Percentiles rank a stretch among this genome's conserved stretches.
These are phyloP conservation scores for Euphydryas editha DNA, from an alignment of 2,888 invertebrate genomes.

Conservation along the genomic window DNA sequence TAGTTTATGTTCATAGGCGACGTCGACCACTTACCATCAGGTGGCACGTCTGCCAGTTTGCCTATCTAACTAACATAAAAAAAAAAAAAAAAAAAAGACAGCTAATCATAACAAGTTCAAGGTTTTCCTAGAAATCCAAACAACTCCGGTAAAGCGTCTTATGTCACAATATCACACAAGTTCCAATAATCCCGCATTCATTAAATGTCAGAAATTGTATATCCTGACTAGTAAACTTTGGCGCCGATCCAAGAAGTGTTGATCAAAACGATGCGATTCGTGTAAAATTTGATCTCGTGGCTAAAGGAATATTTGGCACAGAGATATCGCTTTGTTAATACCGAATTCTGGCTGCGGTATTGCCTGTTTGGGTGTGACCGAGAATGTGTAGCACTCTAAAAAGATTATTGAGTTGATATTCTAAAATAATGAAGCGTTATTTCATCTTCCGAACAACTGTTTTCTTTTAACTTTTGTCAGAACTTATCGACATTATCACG, in stretches of 20 bases:
- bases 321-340: not conserved
- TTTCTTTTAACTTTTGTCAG: too few species aligned
- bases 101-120: not conserved
- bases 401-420: too few species aligned
- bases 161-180: not conserved
- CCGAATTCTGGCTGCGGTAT: not conserved
- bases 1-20: too few species aligned
- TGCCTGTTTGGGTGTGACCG: too few species aligned
- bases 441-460: too few species aligned
- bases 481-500: too few species aligned
- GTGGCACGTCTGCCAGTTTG: too few species aligned
- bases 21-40: too few species aligned
- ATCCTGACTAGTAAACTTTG: slow-evolving; percentile 16
- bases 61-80: too few species aligned
- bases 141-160: not conserved
- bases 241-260: slow-evolving; percentile 20
- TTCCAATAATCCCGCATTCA: not conserved
- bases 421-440: too few species aligned
- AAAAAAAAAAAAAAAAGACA: too few species aligned
- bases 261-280: slow-evolving; percentile 18
- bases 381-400: too few species aligned
- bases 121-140: not conserved
- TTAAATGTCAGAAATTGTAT: slow-evolving; percentile 12
- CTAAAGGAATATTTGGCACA: slow-evolving; percentile 11
- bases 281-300: slow-evolving; percentile 10